Percentiles rank a stretch among this genome's conserved stretches.
These are phyloP conservation scores for Parus major DNA, from an alignment of 2,113 vertebrate species.

Conservation along the genomic window DNA sequence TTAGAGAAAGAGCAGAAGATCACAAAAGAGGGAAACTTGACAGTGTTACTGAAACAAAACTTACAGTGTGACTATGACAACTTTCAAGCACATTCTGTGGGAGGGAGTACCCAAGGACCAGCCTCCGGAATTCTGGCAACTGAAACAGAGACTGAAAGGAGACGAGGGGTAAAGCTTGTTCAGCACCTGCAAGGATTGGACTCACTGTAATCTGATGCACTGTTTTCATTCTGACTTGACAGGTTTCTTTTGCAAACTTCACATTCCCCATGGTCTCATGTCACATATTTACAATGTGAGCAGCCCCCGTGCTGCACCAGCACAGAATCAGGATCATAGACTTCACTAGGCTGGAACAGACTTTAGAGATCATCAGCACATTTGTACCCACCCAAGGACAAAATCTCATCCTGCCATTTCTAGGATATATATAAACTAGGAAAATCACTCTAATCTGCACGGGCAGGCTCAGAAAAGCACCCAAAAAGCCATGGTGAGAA, in stretches of 20 bases:
- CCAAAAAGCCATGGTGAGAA: not conserved
- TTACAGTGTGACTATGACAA: conserved; percentile 85
- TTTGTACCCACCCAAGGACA: not conserved
- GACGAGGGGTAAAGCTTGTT: not conserved
- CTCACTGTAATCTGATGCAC: not conserved
- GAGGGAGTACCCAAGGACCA: conserved; percentile 90
- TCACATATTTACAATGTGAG: rapidly evolving
- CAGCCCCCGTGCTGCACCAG: not conserved
- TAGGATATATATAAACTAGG: not conserved
- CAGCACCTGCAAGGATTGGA: not conserved
- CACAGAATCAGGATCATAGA: not conserved
- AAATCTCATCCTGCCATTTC: not conserved
- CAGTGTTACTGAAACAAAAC: conserved; percentile 1
- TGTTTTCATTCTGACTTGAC: rapidly evolving
- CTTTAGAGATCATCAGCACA: not conserved
- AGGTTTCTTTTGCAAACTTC: not conserved
- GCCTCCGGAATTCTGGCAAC: conserved; percentile 89
- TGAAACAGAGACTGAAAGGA: conserved; percentile 91
- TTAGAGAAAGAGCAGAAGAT: not conserved
- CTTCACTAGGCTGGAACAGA: not conserved
- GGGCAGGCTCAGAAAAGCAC: not conserved
- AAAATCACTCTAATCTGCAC: not conserved
- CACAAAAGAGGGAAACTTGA: not conserved
- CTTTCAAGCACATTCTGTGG: conserved; percentile 84
- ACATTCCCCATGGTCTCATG: rapidly evolving